phyloP scores from a whole-genome alignment of 2,113 vertebrate species.

The Phyllostomus discolor region DNA sequence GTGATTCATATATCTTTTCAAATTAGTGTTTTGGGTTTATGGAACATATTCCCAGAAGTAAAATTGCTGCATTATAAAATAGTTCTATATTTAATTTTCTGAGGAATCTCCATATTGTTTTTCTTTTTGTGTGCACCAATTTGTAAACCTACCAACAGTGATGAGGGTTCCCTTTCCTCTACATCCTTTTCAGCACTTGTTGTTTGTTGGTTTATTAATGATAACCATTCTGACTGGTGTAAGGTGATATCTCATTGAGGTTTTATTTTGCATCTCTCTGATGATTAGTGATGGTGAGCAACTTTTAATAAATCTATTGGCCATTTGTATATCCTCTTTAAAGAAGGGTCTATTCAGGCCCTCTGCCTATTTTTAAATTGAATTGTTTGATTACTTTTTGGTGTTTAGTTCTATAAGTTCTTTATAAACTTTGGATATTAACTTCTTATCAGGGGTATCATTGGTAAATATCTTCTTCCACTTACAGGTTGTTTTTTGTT shows the following conservation, averaged over 20 bases:
- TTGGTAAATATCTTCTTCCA: neutral
- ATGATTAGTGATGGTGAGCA: neutral
- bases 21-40: neutral
- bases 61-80: neutral
- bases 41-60: neutral
- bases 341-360: too few relatives aligned
- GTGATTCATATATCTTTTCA: neutral
- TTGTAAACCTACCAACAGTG: too few relatives aligned
- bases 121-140: neutral
- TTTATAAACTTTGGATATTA: too few relatives aligned
- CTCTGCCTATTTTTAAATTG: neutral
- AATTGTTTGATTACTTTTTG: neutral
- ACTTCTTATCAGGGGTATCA: neutral
- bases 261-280: neutral
- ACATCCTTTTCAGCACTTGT: neutral
- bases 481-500: neutral
- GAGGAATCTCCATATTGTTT: neutral
- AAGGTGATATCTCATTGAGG: neutral
- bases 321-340: neutral
- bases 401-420: too few relatives aligned
- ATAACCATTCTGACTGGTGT: neutral
- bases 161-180: neutral
- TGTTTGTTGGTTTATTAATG: neutral
- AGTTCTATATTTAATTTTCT: neutral
- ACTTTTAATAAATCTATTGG: neutral